These are phyloP conservation scores for Eupeodes corollae DNA, from an alignment of 1,140 invertebrate species.

Conservation along the genomic window DNA sequence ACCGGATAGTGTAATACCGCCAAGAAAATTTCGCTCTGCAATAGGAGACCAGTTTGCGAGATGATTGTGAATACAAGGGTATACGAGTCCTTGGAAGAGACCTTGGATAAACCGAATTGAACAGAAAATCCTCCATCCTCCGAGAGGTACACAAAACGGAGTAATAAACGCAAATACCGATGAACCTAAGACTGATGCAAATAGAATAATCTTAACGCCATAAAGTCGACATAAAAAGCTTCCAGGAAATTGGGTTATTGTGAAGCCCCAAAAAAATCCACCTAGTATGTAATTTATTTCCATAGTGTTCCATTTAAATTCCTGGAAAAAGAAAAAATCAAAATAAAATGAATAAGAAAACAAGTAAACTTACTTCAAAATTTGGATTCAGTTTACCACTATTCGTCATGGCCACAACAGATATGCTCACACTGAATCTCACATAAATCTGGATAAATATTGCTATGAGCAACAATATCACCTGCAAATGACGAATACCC, in stretches of 20 bases:
- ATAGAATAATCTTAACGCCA: constrained; percentile 52
- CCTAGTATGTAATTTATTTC: constrained; percentile 45
- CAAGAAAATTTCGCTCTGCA: constrained; percentile 46
- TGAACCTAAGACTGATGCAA: constrained; percentile 42
- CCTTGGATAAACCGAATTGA: constrained; percentile 61
- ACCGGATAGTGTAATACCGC: constrained; percentile 50
- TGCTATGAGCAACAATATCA: constrained; percentile 24
- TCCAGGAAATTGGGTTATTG: constrained; percentile 48
- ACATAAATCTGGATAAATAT: constrained; percentile 26
- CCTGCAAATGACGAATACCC: constrained; percentile 27
- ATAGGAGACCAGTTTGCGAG: constrained; percentile 40
- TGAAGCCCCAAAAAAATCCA: constrained; percentile 54
- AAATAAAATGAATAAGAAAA: not conserved
- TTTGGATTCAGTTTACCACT: constrained; percentile 23
- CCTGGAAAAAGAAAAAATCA: constrained; percentile 7
- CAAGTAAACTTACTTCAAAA: constrained; percentile 19
- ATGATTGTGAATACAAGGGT: constrained; percentile 60
- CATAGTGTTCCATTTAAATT: constrained; percentile 41
- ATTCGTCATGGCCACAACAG: constrained; percentile 33
- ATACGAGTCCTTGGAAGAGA: constrained; percentile 64
- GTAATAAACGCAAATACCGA: constrained; percentile 37
- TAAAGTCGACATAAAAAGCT: constrained; percentile 54
- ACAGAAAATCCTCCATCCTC: constrained; percentile 48
- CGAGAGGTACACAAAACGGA: constrained; percentile 29
- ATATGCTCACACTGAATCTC: constrained; percentile 26